Evolutionary conservation across 2,113 vertebrate genomes (phyloP).

Genomic region (Leptodactylus fuscus): DNA sequence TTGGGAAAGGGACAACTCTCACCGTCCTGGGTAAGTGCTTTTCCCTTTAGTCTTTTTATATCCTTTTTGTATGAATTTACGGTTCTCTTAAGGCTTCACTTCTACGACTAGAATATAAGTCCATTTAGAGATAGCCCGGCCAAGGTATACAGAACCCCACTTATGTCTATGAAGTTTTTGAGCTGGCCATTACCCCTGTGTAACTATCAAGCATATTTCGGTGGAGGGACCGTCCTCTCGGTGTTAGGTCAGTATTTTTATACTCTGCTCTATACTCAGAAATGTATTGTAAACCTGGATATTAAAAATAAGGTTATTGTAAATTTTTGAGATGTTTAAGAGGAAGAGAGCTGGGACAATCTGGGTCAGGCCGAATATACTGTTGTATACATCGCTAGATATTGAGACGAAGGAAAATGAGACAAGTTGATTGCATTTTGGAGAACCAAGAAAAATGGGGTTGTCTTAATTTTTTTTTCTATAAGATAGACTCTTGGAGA

Average conservation of each 20-base stretch:
- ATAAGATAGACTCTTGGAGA: too few relatives aligned
- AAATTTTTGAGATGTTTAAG: not conserved
- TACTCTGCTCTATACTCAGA: not conserved
- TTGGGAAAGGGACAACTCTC: constrained; percentile 81
- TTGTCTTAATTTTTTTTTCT: too few relatives aligned
- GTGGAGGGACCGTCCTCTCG: constrained; percentile 65
- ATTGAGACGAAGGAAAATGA: not conserved
- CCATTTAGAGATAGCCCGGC: not conserved
- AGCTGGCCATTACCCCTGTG: constrained; percentile 20
- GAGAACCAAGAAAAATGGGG: not conserved
- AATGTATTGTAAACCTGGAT: not conserved
- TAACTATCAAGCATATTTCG: constrained; percentile 64
- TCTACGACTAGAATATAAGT: not conserved
- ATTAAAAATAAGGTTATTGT: not conserved
- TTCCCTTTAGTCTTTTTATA: not conserved
- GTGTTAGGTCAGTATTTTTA: constrained; percentile 61
- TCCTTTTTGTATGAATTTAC: not conserved
- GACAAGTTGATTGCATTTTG: not conserved
- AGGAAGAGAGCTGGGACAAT: not conserved
- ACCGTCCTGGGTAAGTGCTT: constrained; percentile 77
- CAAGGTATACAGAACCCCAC: too few relatives aligned
- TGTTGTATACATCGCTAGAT: not conserved
- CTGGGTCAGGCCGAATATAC: not conserved
- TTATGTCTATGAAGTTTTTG: not conserved
- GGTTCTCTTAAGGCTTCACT: not conserved